Conservation (phyloP, 2,113 vertebrate genomes). For the Pangasianodon gigas region DNA sequence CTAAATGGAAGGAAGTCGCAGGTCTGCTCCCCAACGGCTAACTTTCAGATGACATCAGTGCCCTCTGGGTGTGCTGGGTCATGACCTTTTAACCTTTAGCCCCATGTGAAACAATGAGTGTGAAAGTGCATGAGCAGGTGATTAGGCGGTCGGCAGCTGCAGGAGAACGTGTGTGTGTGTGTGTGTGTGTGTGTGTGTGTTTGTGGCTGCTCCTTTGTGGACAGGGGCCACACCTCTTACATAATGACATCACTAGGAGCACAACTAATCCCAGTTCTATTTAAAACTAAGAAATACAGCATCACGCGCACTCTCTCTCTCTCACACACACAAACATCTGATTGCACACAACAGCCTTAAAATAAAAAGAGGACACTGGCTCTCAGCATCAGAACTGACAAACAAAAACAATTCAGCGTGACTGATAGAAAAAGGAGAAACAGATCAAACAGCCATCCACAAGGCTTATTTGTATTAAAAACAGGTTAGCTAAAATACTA, state of each 20-base stretch:
- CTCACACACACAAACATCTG: neutral
- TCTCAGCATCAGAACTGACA: too few species aligned
- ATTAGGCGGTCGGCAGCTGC: neutral
- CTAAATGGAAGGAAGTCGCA: constrained; percentile 6
- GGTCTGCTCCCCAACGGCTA: constrained; percentile 28
- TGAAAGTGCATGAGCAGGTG: constrained; percentile 29
- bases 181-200: neutral
- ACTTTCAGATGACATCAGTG: constrained; percentile 41
- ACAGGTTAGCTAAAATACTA: too few species aligned
- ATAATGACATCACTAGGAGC: constrained; percentile 60
- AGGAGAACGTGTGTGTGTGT: neutral
- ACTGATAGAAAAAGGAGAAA: neutral
- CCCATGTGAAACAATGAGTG: constrained; percentile 36
- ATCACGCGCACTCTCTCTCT: too few species aligned
- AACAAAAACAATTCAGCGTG: too few species aligned
- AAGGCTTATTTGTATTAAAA: neutral
- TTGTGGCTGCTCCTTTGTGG: constrained; percentile 9
- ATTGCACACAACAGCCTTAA: neutral
- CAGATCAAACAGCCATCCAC: neutral
- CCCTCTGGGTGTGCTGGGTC: constrained; percentile 31
- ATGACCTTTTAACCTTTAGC: constrained; percentile 53
- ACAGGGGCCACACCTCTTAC: constrained; percentile 6
- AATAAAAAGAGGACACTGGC: too few species aligned
- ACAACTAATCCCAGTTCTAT: constrained; percentile 46
- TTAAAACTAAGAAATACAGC: constrained; percentile 43